Base-by-base conservation (phyloP, 1,140 invertebrate genomes). In the Saxidomus purpurata region DNA sequence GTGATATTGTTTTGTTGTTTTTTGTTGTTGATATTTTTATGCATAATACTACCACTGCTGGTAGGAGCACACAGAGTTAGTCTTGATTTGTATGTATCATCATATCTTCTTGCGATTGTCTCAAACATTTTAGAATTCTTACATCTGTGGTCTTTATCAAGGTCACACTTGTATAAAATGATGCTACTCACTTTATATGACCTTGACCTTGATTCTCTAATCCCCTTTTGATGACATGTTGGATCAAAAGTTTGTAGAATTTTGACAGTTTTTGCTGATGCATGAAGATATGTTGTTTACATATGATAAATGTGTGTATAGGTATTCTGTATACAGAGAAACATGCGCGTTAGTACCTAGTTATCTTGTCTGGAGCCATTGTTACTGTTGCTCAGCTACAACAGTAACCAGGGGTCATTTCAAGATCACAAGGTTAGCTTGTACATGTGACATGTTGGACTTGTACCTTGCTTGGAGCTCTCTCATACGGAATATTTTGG, bases 371-470 rank as follows among this genome's bases (percentile, higher is more conserved):
- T 47, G 47, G 74, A 87, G 85, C 47, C 19, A 43, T 69, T 25
- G 77, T 76, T 81, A 74, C 63, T 71, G 79, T 89, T 89, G 80
- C 87, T 47, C 76, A 71, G n/a, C n/a, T n/a, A 49, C 69, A 89
- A 89, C 69, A 71, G 87, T 76, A 71, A 61, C 79, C 9, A 77
- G 4, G 13, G 49, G 49, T 89, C 80, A 77, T 52, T 59, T 74
- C 34, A 63, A 83, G 47, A 38, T 47, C 13, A n/a, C 15, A 0
- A 17, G 34, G 63, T 31, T 25, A 63, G 47, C 80, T 63, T 59
- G 61, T 71, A 61, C 81, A 76, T 52, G 43, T 89, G 87, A 89
- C 87, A 89, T 84, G 87, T 89, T 59, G 87, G 87, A 89, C 61
- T 36, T 74, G 81, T 61, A 67, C 28, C 71, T 77, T 81, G 87